phyloP scores from a whole-genome alignment of 2,113 vertebrate genomes.

The Forbesichthys papilliferus region DNA sequence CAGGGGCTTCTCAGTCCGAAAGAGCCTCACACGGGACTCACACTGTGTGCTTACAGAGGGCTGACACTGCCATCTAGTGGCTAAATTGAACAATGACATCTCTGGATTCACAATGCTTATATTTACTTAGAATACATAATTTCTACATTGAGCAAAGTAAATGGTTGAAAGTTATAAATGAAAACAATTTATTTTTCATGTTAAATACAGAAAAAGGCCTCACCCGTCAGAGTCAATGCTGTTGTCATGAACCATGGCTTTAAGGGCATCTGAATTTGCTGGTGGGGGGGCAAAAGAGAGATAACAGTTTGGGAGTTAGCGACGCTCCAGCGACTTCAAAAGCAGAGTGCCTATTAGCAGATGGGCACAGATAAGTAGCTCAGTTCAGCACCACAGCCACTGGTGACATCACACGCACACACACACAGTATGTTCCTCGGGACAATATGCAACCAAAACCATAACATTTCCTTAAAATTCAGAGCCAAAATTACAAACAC shows the following conservation, averaged over 20 bases:
- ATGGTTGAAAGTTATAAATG: neutral
- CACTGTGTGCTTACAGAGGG: slow-evolving; percentile 2
- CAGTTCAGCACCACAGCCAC: slow-evolving; percentile 31
- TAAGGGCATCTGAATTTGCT: slow-evolving; percentile 93
- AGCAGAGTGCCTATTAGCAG: slow-evolving; percentile 49
- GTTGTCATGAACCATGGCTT: slow-evolving; percentile 89
- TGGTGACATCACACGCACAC: no score
- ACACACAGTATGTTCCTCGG: no score
- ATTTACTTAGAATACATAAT: neutral
- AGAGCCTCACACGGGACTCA: slow-evolving; percentile 26
- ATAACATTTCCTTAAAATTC: no score
- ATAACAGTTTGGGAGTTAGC: slow-evolving; percentile 41
- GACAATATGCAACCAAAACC: no score
- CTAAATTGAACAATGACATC: neutral
- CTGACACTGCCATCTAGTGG: slow-evolving; percentile 65
- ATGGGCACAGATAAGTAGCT: slow-evolving; percentile 49
- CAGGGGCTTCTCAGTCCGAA: slow-evolving; percentile 29
- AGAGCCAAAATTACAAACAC: no score
- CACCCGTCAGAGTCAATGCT: slow-evolving; percentile 88
- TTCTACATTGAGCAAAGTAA: neutral
- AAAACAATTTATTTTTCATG: no score
- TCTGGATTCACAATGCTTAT: no score
- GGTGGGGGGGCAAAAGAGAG: slow-evolving; percentile 25
- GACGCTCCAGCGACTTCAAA: slow-evolving; percentile 53
- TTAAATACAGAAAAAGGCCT: slow-evolving; percentile 41